phyloP scores from a whole-genome alignment of 2,888 invertebrate genomes.

The Boloria euphrosyne region DNA sequence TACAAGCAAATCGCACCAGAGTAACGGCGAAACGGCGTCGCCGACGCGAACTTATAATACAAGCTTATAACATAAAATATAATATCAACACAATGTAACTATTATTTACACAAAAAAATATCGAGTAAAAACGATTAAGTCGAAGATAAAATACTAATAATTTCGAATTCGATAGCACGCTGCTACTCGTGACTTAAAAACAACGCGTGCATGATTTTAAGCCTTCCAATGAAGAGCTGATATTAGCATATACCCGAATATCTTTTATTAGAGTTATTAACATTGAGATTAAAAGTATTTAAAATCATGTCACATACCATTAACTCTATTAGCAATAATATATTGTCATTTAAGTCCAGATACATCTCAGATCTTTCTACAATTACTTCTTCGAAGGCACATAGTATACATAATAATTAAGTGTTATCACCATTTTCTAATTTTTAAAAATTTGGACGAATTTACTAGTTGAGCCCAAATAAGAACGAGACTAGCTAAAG shows the following conservation, averaged over 20 bases:
- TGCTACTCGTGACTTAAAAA: constrained; percentile 6
- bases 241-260: neutral
- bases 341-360: constrained; percentile 9
- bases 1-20: constrained; percentile 42
- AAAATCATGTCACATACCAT: constrained; percentile 12
- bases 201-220: constrained; percentile 5
- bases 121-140: constrained; percentile 28
- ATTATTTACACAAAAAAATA: constrained; percentile 50
- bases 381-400: constrained; percentile 39
- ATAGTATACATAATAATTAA: constrained; percentile 9
- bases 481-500: constrained; percentile 23
- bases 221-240: neutral
- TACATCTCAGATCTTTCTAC: constrained; percentile 38
- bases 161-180: constrained; percentile 17
- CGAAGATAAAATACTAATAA: constrained; percentile 19
- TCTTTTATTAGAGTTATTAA: neutral
- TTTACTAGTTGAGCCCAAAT: constrained; percentile 18
- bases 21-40: constrained; percentile 37
- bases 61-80: constrained; percentile 45
- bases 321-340: constrained; percentile 15
- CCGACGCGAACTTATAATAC: constrained; percentile 44
- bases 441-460: constrained; percentile 10
- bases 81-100: constrained; percentile 55
- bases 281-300: neutral
- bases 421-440: neutral